These are phyloP conservation scores for Dolichomitus sp. DNA, from an alignment of 2,888 invertebrate genomes.

Conservation along the genomic window DNA sequence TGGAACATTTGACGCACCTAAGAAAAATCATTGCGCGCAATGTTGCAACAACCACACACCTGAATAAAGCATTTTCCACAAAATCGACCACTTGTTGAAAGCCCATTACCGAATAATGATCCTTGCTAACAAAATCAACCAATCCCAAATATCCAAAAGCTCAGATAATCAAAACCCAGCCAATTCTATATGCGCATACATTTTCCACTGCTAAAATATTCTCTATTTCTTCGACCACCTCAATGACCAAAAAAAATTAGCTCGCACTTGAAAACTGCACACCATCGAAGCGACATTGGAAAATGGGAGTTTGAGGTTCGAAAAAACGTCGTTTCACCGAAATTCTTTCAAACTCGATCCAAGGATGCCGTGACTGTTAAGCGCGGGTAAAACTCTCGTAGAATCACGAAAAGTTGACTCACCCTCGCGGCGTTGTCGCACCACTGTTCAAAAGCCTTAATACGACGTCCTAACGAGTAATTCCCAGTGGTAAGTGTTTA, in stretches of 20 bases:
- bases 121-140: background rate
- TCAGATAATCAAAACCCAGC: background rate
- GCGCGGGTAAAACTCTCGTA: background rate
- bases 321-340: background rate
- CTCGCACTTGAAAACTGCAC: background rate
- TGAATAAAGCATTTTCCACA: background rate
- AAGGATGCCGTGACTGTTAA: background rate
- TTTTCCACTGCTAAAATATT: too few species aligned
- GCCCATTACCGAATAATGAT: background rate
- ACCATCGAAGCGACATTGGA: background rate
- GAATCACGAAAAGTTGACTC: conserved; percentile 14
- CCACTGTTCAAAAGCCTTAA: background rate
- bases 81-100: conserved; percentile 21
- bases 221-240: background rate
- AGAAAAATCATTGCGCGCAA: background rate
- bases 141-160: background rate
- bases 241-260: background rate
- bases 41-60: background rate
- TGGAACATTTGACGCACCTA: background rate
- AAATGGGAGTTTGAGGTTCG: background rate
- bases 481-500: background rate
- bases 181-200: too few species aligned
- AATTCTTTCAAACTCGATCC: background rate
- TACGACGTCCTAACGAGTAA: background rate
- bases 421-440: conserved; percentile 39